A percentile compares a stretch with the other conserved stretches of the same genome.
These are phyloP conservation scores for Morus bassanus DNA, from an alignment of 2,797 vertebrate genomes.

Conservation along the genomic window DNA sequence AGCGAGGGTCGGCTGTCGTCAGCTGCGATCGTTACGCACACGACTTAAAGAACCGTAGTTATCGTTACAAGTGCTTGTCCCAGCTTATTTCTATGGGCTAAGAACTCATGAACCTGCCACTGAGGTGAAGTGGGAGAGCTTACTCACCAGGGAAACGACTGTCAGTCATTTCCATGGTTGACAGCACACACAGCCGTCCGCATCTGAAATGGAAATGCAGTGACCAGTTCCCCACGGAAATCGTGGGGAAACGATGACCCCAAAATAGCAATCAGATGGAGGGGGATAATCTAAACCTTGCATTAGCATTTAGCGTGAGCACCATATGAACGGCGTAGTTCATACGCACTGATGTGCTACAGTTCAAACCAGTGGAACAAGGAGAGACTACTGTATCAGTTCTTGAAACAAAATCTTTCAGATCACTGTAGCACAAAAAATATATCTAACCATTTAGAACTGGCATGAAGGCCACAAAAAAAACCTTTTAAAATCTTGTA, in stretches of 20 bases:
- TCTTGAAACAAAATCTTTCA: background rate
- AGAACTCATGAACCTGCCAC: background rate
- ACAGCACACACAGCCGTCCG: fast-evolving
- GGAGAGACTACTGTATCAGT: fast-evolving
- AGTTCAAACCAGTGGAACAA: background rate
- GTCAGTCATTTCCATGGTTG: fast-evolving
- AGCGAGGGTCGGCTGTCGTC: too few relatives aligned
- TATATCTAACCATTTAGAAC: background rate
- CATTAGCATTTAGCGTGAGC: background rate
- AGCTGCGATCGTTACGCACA: background rate
- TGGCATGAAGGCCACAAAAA: background rate
- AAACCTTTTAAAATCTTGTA: background rate
- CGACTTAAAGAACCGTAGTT: background rate
- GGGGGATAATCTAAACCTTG: background rate
- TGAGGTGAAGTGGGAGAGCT: too few relatives aligned
- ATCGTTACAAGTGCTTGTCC: fast-evolving
- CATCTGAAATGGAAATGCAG: fast-evolving
- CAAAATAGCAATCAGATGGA: fast-evolving
- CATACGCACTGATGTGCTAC: fast-evolving
- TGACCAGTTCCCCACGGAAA: fast-evolving
- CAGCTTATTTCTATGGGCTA: fast-evolving
- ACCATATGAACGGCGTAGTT: background rate
- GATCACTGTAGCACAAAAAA: background rate
- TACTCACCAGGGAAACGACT: too few relatives aligned
- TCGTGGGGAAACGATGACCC: fast-evolving